Base-by-base conservation (phyloP, 2,888 invertebrate species). In the Trichogramma evanescens region DNA sequence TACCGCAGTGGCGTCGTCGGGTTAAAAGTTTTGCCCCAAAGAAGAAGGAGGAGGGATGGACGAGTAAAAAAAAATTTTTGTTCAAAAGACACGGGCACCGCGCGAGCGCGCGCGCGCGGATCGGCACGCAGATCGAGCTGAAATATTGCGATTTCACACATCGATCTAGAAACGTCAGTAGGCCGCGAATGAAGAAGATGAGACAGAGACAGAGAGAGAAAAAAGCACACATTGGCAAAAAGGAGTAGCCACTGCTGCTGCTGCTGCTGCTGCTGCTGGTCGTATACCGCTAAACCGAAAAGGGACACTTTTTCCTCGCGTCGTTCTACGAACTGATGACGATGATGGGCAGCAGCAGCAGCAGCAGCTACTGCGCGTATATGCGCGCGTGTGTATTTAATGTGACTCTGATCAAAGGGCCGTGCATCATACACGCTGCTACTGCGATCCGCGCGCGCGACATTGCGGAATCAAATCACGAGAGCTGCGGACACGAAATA, bases 301-400 rank as follows among this genome's bases (percentile, higher is more conserved):
- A 52, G 8, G 10, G 49, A 46, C 6, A 45, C 42, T 48, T 50
- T 59, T 55, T 59, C 55, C 51, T 39, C 46, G 45, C 44, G 10
- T 13, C 51, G 13, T 9, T 49, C 42, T 42, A 5, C 39, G 43
- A 3, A 46, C n/a, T 26, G 26, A 26, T 26, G 26, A 26, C 26
- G 26, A 26, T 26, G 26, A 26, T 26, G 26, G 26, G 26, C 26
- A 26, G 26, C 13, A 13, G 13, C 13, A 13, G 13, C 13, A 13
- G 13, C 13, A 13, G 13, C 26, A 26, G 26, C 26, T 26, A 26
- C 26, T 26, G 8, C 48, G 13, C 13, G 5, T 48, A 13, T 48
- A 10, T 6, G 48, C 13, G 26, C n/a, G 13, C 48, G 10, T 13
- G 8, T 13, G 48, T 48, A 48, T 48, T 48, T 48, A 48, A 48